Base-by-base conservation (phyloP, 2,888 invertebrate genomes). In the Dysmachus trigonus region DNA sequence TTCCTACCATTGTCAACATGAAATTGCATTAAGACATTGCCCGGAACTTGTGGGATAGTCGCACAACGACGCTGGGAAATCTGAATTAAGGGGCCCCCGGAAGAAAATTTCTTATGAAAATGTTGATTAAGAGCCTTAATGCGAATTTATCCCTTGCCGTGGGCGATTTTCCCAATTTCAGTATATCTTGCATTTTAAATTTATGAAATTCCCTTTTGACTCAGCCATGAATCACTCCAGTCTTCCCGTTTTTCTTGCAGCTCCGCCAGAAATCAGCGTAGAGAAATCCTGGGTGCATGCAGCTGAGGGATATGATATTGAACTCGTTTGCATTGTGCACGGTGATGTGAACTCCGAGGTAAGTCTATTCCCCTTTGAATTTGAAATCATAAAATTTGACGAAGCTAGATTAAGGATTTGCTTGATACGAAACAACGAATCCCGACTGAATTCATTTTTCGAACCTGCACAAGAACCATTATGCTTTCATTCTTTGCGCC, bases 221-320 rank as follows among this genome's bases (percentile, higher is more conserved):
- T 27, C n/a, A 51, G 30, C 22, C 8, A 62, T 31, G 51, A 79
- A 79, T 79, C 79, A 35, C 18, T 62, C 10, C 47, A 7, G 62
- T 18, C 22, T 62, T 22, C 22, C 7, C 22, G 27, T 62, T 62
- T 41, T 62, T 71, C 33, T 90, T 91, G 27, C 89, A 94, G 94
- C 94, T 91, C 94, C 94, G 5, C 95, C 95, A 5, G 94, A 95
- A 92, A 94, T 95, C 87, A 94, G 93, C 81, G 94, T 94, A 27
- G 92, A 94, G 88, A 92, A 93, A 88, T 93, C 93, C 10, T 94
- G 94, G 94, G 93, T 94, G 30, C 94, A 94, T 90, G 93, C 94
- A 15, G 93, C 94, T 1, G 94, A 94, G 91, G 94, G 94, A 73
- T 92, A 94, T 88, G 94, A 94, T 89, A 93, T 94, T 27, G 94